A percentile compares a stretch with the other conserved stretches of the same genome.
Conservation (phyloP, 2,888 invertebrate genomes). For the Zhuqinia jingwanae region DNA sequence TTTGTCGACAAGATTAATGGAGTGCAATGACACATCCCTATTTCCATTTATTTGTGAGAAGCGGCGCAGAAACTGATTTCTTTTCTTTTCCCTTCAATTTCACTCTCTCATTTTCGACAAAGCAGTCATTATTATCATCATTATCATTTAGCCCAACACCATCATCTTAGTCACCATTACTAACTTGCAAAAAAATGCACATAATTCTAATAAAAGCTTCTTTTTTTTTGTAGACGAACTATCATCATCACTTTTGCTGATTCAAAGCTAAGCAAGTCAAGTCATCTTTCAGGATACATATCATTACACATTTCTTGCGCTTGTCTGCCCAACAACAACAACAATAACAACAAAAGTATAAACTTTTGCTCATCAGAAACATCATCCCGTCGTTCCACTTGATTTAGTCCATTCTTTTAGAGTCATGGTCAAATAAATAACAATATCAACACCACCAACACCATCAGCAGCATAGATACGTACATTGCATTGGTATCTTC, state of each 20-base stretch:
- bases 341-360: background rate
- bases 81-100: conserved; percentile 1
- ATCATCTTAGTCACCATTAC: too few relatives aligned
- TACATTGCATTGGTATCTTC: too few relatives aligned
- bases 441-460: too few relatives aligned
- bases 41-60: conserved; percentile 65
- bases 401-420: conserved; percentile 65
- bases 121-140: too few relatives aligned
- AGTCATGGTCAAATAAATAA: too few relatives aligned
- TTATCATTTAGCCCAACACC: too few relatives aligned
- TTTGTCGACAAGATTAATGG: conserved; percentile 64
- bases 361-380: conserved; percentile 20
- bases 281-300: background rate
- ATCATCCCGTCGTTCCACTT: conserved; percentile 62
- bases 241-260: background rate
- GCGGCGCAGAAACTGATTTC: conserved; percentile 41
- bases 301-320: conserved; percentile 1
- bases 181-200: background rate
- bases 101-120: conserved; percentile 10
- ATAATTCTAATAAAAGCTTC: background rate
- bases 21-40: conserved; percentile 67
- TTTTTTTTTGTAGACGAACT: too few relatives aligned
- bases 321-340: background rate
- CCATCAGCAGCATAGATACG: background rate
- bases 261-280: background rate